Evolutionary conservation across 2,797 vertebrate species (phyloP), one percentile per base, ranked within the genome.

Genomic region (Sebastes kiyomatsui): DNA sequence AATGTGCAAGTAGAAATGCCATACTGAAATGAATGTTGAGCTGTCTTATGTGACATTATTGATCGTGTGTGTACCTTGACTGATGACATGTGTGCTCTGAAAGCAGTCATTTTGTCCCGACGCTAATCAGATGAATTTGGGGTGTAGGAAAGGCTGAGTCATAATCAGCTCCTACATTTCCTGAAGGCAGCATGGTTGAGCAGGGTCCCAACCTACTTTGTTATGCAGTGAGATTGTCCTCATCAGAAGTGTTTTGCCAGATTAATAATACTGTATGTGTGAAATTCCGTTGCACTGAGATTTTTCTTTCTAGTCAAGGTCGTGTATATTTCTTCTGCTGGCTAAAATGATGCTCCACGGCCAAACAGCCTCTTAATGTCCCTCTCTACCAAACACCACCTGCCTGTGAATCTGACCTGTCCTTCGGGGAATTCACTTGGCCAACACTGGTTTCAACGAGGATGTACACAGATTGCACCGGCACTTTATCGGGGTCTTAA

Each of bases 401-500:
- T n/a, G 13, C 5, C 20, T 30, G 35, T 25, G 42, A 75, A n/a
- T 65, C 32, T n/a, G 16, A 4, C 23, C 72, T 49, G 49, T 42
- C 16, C 20, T 14, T 2, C 25, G 16, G 18, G 42, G 58, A 33
- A 65, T 64, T 32, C 25, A 62, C 35, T 65, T 35, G 42, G 22
- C 30, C 1, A 2, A n/a, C 33, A 4, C 18, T 27, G 22, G n/a
- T 58, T 62, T 66, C 76, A 33, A 3, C 3, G 75, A 67, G 35
- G 32, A 7, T 14, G n/a, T 67, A 52, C 71, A 67, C 64, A 22
- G 58, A 28, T 62, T 59, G 69, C n/a, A 22, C 62, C 46, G 1
- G 28, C 72, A 59, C 58, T 83, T 85, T 35, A 71, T 83, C 60
- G 58, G 18, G 38, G 38, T 73, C 70, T 75, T 77, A 67, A 85